Evolutionary conservation across 2,888 invertebrate species (phyloP), one percentile per base, ranked within the genome.

Genomic region (Andrena chrysosceles): DNA sequence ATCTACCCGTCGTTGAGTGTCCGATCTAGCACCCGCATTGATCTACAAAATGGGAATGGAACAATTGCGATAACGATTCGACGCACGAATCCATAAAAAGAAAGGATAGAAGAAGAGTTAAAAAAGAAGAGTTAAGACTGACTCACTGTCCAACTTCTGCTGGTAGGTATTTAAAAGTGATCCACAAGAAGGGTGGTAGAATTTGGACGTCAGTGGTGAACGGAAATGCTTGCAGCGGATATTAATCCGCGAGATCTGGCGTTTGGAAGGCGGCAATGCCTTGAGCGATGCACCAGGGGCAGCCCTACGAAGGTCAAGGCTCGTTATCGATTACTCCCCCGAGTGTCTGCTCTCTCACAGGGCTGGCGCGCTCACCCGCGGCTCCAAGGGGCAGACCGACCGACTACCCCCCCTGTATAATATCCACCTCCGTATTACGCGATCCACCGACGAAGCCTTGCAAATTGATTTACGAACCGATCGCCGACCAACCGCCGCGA

Each of bases 271-370:
- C 29, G 23, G 35, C 49, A 69, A 69, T 59, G 62, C 73, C 77
- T 84, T 83, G 71, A 85, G 71, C 85, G 72, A 84, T 77, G 84
- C 77, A 85, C 76, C 74, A 42, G 71, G 48, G 26, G 77, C 82
- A 78, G 83, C 81, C 85, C 82, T 87, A 86, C 80, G 88, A 89
- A 87, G 89, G 86, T 89, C 86, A 89, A 89, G 86, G 86, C 83
- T 89, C 76, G 79, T 64, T 85, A 88, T 89, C 86, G 89, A 89
- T 89, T 83, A 82, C 77, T 63, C 77, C 75, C 48, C 69, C 73
- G 56, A 85, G 77, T 78, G 76, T 85, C 84, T 84, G 75, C 84
- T 77, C 76, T 74, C 79, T 66, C 74, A 72, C 74, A 82, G 76
- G 77, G 63, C 71, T 68, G 81, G 56, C 60, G 70, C 62, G 71